Base-by-base conservation (phyloP, 2,797 vertebrate genomes). In the Enteromius argenteus region DNA sequence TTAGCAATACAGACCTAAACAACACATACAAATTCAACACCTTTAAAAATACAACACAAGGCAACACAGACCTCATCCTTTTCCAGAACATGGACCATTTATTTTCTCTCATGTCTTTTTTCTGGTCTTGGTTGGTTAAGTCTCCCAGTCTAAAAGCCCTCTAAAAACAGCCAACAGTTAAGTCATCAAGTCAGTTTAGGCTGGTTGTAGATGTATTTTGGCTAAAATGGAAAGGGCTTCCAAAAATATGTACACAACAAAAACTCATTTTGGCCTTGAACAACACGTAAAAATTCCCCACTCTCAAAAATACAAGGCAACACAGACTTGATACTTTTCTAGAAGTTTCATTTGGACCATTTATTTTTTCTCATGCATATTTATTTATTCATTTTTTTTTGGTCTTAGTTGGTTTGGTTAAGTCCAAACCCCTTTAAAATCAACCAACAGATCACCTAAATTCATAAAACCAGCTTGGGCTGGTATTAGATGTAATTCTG, bases 201-300 rank as follows among this genome's bases (percentile, higher is more conserved):
- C 8, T 49, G 8, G 14, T 30, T 30, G 46, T 94, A 94, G 93
- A 93, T 92, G 93, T 90, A 94, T 95, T 95, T 93, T 95, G 90
- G 91, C 88, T 90, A 77, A 84, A 46, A 83, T 42, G 17, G 10
- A 4, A 11, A 80, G n/a, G 4, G 14, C 37, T 74, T 64, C 13
- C 1, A n/a, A 58, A 3, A 1, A 74, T 51, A 68, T 32, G 21
- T 15, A 10, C 53, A 81, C 23, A 60, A 79, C 30, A 81, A 64
- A 42, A 37, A 64, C 37, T 73, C 4, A 0, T 23, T 71, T 72
- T 62, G 69, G 69, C 56, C 68, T 44, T 58, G 35, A 81, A 62
- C 69, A 46, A 46, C 35, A n/a, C 19, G 11, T 21, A 7, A 21
- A 32, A 62, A 15, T 66, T 39, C 35, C 39, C 10, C 1, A 4